These are phyloP conservation scores for Eptatretus burgeri DNA, from an alignment of 2,113 vertebrate genomes.

Conservation along the genomic window DNA sequence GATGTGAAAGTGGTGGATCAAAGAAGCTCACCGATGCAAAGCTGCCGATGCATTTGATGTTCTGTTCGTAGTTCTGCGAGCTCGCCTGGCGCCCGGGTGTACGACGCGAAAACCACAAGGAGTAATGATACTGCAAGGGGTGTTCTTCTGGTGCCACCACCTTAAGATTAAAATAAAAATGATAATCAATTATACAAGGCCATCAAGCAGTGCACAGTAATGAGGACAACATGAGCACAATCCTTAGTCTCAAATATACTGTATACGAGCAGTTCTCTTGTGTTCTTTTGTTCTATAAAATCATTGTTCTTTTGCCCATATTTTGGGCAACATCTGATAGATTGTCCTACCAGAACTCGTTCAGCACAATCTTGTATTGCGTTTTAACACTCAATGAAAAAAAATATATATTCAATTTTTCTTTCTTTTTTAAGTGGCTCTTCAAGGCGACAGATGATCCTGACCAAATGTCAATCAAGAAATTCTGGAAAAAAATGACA, in stretches of 20 bases:
- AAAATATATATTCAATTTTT: too few species aligned
- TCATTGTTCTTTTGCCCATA: not conserved
- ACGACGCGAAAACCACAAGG: slow-evolving; percentile 38
- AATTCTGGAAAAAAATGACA: too few species aligned
- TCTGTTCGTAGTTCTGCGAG: slow-evolving; percentile 40
- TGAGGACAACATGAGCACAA: too few species aligned
- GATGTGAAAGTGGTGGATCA: too few species aligned
- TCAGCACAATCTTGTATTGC: not conserved
- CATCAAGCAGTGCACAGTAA: not conserved
- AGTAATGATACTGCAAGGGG: slow-evolving; percentile 39
- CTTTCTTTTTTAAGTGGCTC: too few species aligned
- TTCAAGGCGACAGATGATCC: too few species aligned
- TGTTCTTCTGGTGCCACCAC: slow-evolving; percentile 36
- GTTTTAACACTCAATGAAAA: too few species aligned
- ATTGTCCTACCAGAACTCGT: too few species aligned
- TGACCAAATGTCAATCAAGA: too few species aligned
- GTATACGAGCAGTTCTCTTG: too few species aligned
- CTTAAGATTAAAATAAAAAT: slow-evolving; percentile 14
- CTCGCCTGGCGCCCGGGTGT: slow-evolving; percentile 35
- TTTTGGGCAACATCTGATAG: too few species aligned
- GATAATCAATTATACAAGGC: not conserved
- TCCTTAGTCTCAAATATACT: not conserved
- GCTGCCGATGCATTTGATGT: slow-evolving; percentile 42
- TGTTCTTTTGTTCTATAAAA: too few species aligned
- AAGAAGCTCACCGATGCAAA: slow-evolving; percentile 28